phyloP scores from a whole-genome alignment of 2,113 vertebrate genomes.

The Galemys pyrenaicus region DNA sequence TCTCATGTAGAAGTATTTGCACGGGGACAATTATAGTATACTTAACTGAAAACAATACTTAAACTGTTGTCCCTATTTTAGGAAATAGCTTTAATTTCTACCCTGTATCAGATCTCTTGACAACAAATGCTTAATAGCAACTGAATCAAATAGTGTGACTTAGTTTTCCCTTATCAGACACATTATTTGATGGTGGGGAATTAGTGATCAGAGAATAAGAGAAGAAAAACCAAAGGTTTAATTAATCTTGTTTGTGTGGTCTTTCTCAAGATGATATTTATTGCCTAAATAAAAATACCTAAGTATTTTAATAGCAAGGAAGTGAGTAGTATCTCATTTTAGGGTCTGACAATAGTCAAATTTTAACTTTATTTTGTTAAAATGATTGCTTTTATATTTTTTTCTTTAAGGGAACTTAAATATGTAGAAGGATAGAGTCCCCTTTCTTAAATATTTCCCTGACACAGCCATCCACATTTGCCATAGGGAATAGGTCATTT shows the following conservation, averaged over 20 bases:
- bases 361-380: background rate
- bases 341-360: background rate
- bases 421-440: background rate
- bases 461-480: background rate
- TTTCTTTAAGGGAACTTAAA: background rate
- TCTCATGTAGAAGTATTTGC: constrained; percentile 43
- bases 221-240: background rate
- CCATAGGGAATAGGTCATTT: background rate
- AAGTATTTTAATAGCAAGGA: background rate
- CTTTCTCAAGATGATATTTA: background rate
- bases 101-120: background rate
- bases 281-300: background rate
- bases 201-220: background rate
- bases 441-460: background rate
- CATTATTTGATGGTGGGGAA: background rate
- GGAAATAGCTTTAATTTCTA: constrained; percentile 47
- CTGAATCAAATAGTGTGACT: background rate
- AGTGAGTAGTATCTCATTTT: background rate
- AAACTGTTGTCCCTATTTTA: constrained; percentile 61
- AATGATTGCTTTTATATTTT: background rate
- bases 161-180: background rate
- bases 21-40: constrained; percentile 48
- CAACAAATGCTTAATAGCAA: background rate
- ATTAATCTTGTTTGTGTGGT: background rate
- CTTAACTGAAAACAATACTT: constrained; percentile 59